Evolutionary conservation across 2,888 invertebrate genomes (phyloP).

Genomic region (Acronicta psi): DNA sequence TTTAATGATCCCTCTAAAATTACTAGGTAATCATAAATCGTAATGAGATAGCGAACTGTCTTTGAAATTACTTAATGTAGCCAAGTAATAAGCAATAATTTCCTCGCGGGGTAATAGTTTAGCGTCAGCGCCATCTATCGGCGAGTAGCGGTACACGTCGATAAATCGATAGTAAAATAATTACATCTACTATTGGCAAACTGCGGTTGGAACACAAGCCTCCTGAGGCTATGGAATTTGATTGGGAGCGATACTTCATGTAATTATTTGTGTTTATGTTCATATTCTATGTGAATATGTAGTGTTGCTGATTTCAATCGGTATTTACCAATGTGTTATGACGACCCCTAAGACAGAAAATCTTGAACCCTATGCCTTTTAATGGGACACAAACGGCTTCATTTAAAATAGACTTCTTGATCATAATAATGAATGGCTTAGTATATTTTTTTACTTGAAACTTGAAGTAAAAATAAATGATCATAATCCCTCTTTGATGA

Average conservation of each 20-base stretch:
- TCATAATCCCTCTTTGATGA: too few relatives aligned
- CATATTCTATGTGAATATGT: not conserved
- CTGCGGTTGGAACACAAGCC: slow-evolving; percentile 31
- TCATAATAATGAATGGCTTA: too few relatives aligned
- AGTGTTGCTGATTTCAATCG: not conserved
- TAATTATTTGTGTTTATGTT: slow-evolving; percentile 38
- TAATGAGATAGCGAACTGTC: slow-evolving; percentile 38
- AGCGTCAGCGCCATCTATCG: slow-evolving; percentile 78
- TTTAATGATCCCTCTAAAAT: slow-evolving; percentile 32
- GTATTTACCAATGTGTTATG: too few relatives aligned
- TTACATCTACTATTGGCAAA: slow-evolving; percentile 53
- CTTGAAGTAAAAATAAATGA: too few relatives aligned
- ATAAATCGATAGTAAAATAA: slow-evolving; percentile 74
- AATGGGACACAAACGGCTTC: too few relatives aligned
- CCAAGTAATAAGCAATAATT: slow-evolving; percentile 61
- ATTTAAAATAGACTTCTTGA: too few relatives aligned
- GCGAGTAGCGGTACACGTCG: slow-evolving; percentile 71
- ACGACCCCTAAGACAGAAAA: too few relatives aligned
- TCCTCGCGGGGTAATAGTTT: slow-evolving; percentile 50
- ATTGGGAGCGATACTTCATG: slow-evolving; percentile 55
- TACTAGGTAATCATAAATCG: slow-evolving; percentile 45
- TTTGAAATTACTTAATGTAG: slow-evolving; percentile 53
- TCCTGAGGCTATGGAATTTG: slow-evolving; percentile 70
- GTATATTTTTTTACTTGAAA: too few relatives aligned
- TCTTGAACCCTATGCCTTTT: too few relatives aligned